Conservation (phyloP, 2,888 invertebrate genomes). For the Isoperla grammatica region DNA sequence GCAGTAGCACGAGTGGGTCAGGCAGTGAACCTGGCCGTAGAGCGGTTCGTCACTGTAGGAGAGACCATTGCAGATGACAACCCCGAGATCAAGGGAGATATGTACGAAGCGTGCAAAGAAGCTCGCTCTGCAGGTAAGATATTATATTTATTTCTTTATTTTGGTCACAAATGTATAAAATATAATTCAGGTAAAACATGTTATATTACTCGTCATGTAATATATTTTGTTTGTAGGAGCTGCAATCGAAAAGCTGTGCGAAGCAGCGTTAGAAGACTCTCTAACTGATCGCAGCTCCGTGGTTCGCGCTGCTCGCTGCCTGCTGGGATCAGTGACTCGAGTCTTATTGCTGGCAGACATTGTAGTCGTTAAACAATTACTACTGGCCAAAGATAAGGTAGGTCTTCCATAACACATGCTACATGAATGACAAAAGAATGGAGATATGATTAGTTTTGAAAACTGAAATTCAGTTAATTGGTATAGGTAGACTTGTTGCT, state of each 20-base stretch:
- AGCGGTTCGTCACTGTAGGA: conserved; percentile 95
- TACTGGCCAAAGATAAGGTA: conserved; percentile 94
- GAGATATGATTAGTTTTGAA: background rate
- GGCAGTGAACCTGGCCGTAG: conserved; percentile 93
- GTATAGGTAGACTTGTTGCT: too few species aligned
- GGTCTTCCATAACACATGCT: conserved; percentile 22
- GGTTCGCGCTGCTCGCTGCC: conserved; percentile 86
- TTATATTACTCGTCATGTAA: too few species aligned
- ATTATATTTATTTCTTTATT: background rate
- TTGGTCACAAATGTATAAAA: too few species aligned
- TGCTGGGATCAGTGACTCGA: conserved; percentile 90
- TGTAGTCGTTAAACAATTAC: conserved; percentile 93
- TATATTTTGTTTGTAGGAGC: conserved; percentile 54
- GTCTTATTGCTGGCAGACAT: conserved; percentile 95
- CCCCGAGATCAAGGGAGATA: conserved; percentile 92
- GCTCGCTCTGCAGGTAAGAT: conserved; percentile 85
- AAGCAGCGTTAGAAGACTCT: conserved; percentile 61
- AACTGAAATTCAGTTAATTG: too few species aligned
- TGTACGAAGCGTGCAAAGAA: conserved; percentile 98
- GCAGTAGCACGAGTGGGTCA: conserved; percentile 90
- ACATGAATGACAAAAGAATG: background rate
- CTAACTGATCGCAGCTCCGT: conserved; percentile 61
- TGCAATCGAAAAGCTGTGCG: conserved; percentile 88
- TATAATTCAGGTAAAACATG: too few species aligned
- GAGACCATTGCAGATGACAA: conserved; percentile 99